Evolutionary conservation across 2,797 vertebrate species (phyloP).

Genomic region (Macropus fuliginosus): DNA sequence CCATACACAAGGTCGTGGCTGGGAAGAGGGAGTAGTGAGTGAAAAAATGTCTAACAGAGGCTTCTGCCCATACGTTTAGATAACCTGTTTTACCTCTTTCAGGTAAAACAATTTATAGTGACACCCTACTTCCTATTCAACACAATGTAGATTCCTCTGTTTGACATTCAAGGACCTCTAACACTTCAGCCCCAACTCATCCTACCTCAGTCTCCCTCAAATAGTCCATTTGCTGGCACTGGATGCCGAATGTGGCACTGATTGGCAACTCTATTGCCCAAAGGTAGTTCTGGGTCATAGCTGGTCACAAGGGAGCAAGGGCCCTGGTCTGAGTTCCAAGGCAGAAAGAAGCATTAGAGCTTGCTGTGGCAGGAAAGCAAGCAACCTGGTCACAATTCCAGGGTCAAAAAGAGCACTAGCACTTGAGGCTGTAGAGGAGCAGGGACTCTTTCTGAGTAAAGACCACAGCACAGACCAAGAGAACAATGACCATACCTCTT

Average conservation of each 20-base stretch:
- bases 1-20: not conserved
- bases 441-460: not conserved
- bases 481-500: not conserved
- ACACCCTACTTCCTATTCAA: not conserved
- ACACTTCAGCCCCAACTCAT: no score
- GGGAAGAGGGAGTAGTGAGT: not conserved
- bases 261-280: not conserved
- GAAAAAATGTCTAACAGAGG: slow-evolving; percentile 1
- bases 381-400: not conserved
- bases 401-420: not conserved
- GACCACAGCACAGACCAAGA: not conserved
- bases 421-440: not conserved
- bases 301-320: not conserved
- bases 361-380: not conserved
- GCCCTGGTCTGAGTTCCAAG: not conserved
- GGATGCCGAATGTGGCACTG: not conserved
- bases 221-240: not conserved
- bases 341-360: not conserved
- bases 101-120: not conserved
- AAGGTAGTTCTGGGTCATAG: not conserved
- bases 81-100: not conserved
- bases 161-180: not conserved
- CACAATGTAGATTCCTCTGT: not conserved
- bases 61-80: not conserved
- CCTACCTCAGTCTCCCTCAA: not conserved